Conservation (phyloP, 2,888 invertebrate genomes). For the Pseudoips prasinana region DNA sequence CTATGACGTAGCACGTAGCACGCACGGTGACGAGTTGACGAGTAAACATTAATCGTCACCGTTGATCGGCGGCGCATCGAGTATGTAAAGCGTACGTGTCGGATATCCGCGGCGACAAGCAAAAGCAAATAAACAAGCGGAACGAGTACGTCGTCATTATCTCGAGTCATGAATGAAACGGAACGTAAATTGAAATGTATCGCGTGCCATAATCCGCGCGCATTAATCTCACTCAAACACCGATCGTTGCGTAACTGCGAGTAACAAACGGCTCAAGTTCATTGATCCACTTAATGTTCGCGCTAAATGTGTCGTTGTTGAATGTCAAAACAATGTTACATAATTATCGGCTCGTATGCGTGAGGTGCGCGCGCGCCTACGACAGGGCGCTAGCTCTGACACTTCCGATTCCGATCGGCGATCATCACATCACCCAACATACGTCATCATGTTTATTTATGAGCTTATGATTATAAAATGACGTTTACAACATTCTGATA, state of each 20-base stretch:
- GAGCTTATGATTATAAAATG: conserved; percentile 80
- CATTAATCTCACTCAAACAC: conserved; percentile 81
- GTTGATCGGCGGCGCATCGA: conserved; percentile 34
- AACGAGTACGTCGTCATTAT: conserved; percentile 71
- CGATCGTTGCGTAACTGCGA: conserved; percentile 74
- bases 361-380: conserved; percentile 46
- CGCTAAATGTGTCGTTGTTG: conserved; percentile 78
- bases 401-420: conserved; percentile 47
- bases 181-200: conserved; percentile 80
- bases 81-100: conserved; percentile 47
- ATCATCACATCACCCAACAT: conserved; percentile 49
- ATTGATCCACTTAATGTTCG: conserved; percentile 80
- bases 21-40: neutral
- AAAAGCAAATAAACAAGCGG: conserved; percentile 65
- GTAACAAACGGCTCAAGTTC: conserved; percentile 79
- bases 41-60: conserved; percentile 11
- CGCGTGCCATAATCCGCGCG: conserved; percentile 80
- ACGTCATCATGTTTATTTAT: conserved; percentile 79
- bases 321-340: conserved; percentile 80
- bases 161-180: conserved; percentile 78
- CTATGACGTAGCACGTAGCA: too few relatives aligned
- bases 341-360: conserved; percentile 64
- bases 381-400: conserved; percentile 35
- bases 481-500: conserved; percentile 76
- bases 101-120: conserved; percentile 42